Evolutionary conservation across 2,113 vertebrate genomes (phyloP), one percentile per base, ranked within the genome.

Genomic region (Prolemur simus): DNA sequence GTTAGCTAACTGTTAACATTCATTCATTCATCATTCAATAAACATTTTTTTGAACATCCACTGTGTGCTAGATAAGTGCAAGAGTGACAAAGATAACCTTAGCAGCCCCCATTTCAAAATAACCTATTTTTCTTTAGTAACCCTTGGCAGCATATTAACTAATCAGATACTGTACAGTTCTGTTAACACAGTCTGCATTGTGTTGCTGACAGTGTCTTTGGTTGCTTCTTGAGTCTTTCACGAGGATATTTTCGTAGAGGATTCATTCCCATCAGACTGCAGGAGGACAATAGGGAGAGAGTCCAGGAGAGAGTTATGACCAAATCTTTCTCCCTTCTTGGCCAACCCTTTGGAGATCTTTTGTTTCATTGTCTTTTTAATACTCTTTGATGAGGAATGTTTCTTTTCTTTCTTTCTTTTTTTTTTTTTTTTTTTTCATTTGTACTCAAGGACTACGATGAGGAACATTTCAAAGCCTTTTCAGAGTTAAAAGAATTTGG

Each of bases 331-430:
- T 81, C 11, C 47, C 25, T 52, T 80, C 42, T 58, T 90, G 18
- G 25, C n/a, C 64, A 86, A 54, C 47, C 4, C 37, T 92, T 64
- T 94, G 77, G 34, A n/a, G 34, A 86, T 21, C 47, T 76, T 56
- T 81, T 49, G 37, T 64, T 77, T 94, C 49, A 64, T n/a, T 34
- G 13, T 21, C 71, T 87, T 88, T 94, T 86, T 74, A 89, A 89
- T 92, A 76, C 15, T 54, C 39, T 81, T 58, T 25, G 8, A 60
- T 77, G 14, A 95, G 21, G 52, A 56, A 29, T 12, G 60, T 29
- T 63, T 63, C 60, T 63, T 63, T 63, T 63, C 54, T 56, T 29
- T 58, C 56, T 58, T 58, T 58, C 21, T 58, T 58, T 58, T 1
- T 58, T 58, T 54, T 54, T 54, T 56, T 23, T 58, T 58, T 58